phyloP scores from a whole-genome alignment of 2,113 vertebrate genomes.

The Cheirogaleus medius region DNA sequence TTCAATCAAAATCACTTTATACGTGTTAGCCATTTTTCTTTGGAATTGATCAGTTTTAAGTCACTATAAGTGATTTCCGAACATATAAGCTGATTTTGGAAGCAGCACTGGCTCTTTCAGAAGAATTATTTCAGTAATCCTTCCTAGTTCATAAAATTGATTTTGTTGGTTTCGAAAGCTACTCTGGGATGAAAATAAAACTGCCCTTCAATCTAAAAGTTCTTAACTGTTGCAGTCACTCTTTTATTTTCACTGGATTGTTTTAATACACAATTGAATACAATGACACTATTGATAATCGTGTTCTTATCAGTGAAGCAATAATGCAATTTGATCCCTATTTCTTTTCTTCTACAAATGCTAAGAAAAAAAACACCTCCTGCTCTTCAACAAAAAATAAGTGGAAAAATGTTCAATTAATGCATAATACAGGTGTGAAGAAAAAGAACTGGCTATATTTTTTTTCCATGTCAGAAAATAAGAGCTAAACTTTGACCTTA shows the following conservation, averaged over 20 bases:
- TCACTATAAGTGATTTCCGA: neutral
- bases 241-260: neutral
- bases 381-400: neutral
- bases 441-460: neutral
- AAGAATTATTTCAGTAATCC: constrained; percentile 29
- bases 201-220: constrained; percentile 2
- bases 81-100: constrained; percentile 19
- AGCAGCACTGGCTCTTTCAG: neutral
- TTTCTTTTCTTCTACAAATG: constrained; percentile 18
- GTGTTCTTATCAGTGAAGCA: neutral
- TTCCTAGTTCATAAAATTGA: constrained; percentile 32
- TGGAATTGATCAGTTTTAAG: neutral
- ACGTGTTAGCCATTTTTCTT: neutral
- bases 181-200: constrained; percentile 31
- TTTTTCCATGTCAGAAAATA: constrained; percentile 20
- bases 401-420: constrained; percentile 20
- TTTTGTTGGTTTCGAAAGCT: constrained; percentile 51
- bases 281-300: neutral
- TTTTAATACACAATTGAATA: neutral
- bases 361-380: neutral
- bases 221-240: neutral
- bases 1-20: neutral
- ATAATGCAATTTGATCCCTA: neutral
- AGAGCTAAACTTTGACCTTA: constrained; percentile 34
- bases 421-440: neutral